Base-by-base conservation (phyloP, 2,797 vertebrate genomes). In the Centropyge bicolor region DNA sequence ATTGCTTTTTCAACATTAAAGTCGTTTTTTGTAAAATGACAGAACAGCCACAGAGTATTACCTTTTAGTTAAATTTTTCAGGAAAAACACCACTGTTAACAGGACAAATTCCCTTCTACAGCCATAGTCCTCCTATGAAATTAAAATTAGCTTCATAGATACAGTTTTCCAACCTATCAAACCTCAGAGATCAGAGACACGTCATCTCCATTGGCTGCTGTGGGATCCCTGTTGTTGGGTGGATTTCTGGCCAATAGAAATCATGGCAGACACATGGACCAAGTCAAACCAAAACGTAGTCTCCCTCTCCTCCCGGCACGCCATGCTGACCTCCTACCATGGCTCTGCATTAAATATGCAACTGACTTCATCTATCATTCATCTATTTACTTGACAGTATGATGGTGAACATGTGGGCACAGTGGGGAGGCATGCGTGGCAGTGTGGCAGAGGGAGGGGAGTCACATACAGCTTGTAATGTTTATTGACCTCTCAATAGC, bases 321-420 rank as follows among this genome's bases (percentile, higher is more conserved):
- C 68, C 84, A 63, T 73, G 78, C 82, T 88, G 87, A 87, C 87
- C 83, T 88, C 74, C 83, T 64, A 64, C 75, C 70, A 63, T 12
- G 10, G 54, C 17, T 76, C 12, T 36, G 20, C 73, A 91, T 93
- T 77, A 94, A 94, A 93, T 85, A 94, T 93, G 90, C 77, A 94
- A 70, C 65, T n/a, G 38, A 35, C 71, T 48, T 88, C 84, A 92
- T 94, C 63, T 62, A 93, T 93, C 83, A 91, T 94, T 92, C 57
- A 94, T 91, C 59, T 38, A 51, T 87, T 88, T 83, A 86, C 87
- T 88, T 70, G 75, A 90, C 75, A 41, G 83, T 49, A 14, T 41
- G 71, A 19, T 13, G 31, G 51, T 16, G 65, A 72, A n/a, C 48
- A 63, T 72, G 74, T 46, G 38, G n/a, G 22, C 49, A 9, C 74